phyloP scores from a whole-genome alignment of 2,113 vertebrate species.

The Rana temporaria region DNA sequence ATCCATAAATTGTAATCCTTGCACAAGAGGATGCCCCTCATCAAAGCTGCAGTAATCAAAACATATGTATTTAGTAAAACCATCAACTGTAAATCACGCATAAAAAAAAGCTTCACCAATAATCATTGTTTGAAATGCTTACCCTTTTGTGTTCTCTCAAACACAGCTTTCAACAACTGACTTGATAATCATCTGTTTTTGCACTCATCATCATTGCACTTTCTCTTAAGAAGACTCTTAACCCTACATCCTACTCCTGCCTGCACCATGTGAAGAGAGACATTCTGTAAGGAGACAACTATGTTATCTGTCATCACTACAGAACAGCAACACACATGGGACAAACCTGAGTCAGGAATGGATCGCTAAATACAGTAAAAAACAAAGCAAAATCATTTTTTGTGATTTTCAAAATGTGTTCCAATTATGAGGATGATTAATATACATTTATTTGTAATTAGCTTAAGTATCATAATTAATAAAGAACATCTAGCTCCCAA shows the following conservation, averaged over 20 bases:
- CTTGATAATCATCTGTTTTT: not conserved
- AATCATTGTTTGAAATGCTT: too few relatives aligned
- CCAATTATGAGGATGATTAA: not conserved
- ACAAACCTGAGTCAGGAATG: too few relatives aligned
- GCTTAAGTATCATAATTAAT: too few relatives aligned
- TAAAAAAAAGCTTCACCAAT: too few relatives aligned
- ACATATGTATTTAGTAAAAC: too few relatives aligned
- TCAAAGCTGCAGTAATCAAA: too few relatives aligned
- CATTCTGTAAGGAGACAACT: not conserved
- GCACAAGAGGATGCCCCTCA: too few relatives aligned
- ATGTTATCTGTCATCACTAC: conserved; percentile 5
- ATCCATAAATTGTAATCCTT: too few relatives aligned
- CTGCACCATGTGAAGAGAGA: not conserved
- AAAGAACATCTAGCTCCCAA: too few relatives aligned
- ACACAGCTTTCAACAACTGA: not conserved
- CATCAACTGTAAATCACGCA: too few relatives aligned
- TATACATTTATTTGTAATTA: not conserved
- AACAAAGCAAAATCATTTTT: not conserved
- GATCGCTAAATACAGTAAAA: not conserved
- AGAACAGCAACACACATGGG: not conserved
- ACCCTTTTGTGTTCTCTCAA: not conserved
- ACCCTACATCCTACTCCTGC: not conserved
- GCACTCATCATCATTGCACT: not conserved
- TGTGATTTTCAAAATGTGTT: not conserved
- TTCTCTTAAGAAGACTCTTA: not conserved